A percentile compares a stretch with the other conserved stretches of the same genome.
Evolutionary conservation across 2,888 invertebrate species (phyloP).

Genomic region (Drosophila neoperkinsi): DNA sequence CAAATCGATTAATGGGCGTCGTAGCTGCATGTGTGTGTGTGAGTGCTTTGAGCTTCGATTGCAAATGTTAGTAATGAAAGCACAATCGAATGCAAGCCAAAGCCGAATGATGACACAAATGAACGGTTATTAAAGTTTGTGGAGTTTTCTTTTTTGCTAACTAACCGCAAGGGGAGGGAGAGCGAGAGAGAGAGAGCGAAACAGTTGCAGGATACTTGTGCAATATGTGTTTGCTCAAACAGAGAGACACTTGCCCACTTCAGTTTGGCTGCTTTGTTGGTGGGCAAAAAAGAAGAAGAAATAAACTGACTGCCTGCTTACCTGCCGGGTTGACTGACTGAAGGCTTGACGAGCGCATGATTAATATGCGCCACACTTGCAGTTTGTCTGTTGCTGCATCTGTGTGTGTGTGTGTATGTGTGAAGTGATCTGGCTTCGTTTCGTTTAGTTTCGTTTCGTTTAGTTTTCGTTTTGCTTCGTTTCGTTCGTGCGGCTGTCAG

Average conservation of each 20-base stretch:
- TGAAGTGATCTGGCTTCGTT: conserved; percentile 63
- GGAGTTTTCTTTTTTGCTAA: conserved; percentile 35
- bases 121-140: conserved; percentile 67
- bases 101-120: conserved; percentile 65
- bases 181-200: not conserved
- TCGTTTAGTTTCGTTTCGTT: conserved; percentile 38
- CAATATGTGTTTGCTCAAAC: conserved; percentile 23
- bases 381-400: not conserved
- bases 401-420: conserved; percentile 31
- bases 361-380: conserved; percentile 74
- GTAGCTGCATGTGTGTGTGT: not conserved
- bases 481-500: conserved; percentile 62
- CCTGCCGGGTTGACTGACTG: conserved; percentile 36
- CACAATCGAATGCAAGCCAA: conserved; percentile 39
- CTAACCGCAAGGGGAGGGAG: conserved; percentile 44
- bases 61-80: conserved; percentile 46
- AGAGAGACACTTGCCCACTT: conserved; percentile 56
- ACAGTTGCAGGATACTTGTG: conserved; percentile 42
- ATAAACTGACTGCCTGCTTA: conserved; percentile 20
- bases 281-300: conserved; percentile 46
- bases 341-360: conserved; percentile 77
- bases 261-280: conserved; percentile 68
- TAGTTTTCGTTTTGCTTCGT: conserved; percentile 2
- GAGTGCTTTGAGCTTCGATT: conserved; percentile 19
- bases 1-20: conserved; percentile 63